These are phyloP conservation scores for Crypturellus undulatus DNA, from an alignment of 2,113 vertebrate genomes.

Conservation along the genomic window DNA sequence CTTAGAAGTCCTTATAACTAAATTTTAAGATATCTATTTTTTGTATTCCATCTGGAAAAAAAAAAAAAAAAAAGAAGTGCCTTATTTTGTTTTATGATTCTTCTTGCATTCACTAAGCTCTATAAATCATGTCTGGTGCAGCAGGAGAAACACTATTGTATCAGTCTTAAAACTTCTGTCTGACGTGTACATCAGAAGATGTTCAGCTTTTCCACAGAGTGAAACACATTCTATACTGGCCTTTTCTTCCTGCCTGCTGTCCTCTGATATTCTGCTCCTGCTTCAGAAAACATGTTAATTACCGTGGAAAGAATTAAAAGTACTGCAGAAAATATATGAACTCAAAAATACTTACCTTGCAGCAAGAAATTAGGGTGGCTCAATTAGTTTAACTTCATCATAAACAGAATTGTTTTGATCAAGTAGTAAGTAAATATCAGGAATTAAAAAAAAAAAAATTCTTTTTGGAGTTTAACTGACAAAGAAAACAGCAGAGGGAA, in stretches of 20 bases:
- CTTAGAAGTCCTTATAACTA: not conserved
- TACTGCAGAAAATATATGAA: not conserved
- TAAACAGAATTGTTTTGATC: not conserved
- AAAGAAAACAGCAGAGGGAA: not conserved
- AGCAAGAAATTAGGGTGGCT: not conserved
- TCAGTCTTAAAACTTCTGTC: not conserved
- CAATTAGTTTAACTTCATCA: not conserved
- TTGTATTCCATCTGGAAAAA: not conserved
- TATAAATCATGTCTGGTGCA: not conserved
- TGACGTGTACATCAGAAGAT: not conserved
- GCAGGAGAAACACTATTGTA: not conserved
- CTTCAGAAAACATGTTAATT: not conserved
- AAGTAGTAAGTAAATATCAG: not conserved
- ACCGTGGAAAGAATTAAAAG: not conserved
- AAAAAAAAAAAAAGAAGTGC: not conserved
- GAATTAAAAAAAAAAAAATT: not conserved
- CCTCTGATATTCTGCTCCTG: not conserved
- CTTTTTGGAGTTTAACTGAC: rapidly evolving
- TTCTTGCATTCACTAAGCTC: not conserved
- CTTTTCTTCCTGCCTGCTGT: not conserved
- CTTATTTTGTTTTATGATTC: not conserved
- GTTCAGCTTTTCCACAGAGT: not conserved
- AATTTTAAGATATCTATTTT: not conserved
- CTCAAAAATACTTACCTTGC: not conserved
- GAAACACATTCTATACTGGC: not conserved